A percentile compares a stretch with the other conserved stretches of the same genome.
Conservation (phyloP, 1,140 invertebrate genomes). For the Trissolcus basalis region DNA sequence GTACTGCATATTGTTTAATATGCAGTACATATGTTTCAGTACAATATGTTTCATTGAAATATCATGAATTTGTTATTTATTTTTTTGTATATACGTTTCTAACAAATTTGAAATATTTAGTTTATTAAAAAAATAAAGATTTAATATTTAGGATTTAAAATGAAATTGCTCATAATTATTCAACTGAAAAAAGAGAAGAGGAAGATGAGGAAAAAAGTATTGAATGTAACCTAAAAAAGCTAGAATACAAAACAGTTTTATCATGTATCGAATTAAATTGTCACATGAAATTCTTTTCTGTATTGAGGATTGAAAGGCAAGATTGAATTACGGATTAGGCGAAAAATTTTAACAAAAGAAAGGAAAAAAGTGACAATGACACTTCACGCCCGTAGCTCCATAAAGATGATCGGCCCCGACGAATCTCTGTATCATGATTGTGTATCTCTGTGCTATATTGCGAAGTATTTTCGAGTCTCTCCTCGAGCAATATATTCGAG, state of each 20-base stretch:
- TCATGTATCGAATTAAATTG: constrained; percentile 55
- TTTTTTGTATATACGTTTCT: too few species aligned
- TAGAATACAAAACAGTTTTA: constrained; percentile 41
- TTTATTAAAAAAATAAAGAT: background rate
- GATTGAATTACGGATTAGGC: constrained; percentile 56
- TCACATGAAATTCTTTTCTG: constrained; percentile 51
- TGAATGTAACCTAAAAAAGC: too few species aligned
- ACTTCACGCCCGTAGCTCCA: constrained; percentile 43
- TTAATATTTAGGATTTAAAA: too few species aligned
- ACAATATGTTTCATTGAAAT: too few species aligned
- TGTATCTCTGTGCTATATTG: constrained; percentile 22
- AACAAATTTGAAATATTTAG: background rate
- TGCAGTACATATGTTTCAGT: too few species aligned
- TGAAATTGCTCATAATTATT: too few species aligned
- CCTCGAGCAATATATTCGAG: constrained; percentile 14
- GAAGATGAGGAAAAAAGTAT: too few species aligned
- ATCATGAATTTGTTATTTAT: too few species aligned
- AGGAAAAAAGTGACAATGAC: constrained; percentile 51
- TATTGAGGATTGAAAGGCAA: constrained; percentile 57
- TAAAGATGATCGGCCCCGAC: constrained; percentile 52
- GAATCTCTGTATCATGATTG: constrained; percentile 40
- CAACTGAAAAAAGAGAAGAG: background rate
- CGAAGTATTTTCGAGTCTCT: constrained; percentile 23
- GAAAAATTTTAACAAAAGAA: constrained; percentile 48
- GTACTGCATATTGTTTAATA: too few species aligned